phyloP scores from a whole-genome alignment of 1,140 invertebrate genomes.

The Camponotus vicinus region DNA sequence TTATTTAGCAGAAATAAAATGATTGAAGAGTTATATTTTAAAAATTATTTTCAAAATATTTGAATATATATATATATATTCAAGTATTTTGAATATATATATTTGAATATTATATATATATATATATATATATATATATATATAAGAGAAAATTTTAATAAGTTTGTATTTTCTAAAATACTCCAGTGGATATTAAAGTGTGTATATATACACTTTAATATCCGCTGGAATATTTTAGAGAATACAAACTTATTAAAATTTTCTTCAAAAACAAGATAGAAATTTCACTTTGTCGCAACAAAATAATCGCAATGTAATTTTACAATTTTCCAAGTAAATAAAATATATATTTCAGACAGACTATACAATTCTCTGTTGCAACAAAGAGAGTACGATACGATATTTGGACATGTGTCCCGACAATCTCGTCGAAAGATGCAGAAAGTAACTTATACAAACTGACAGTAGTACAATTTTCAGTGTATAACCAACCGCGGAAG shows the following conservation, averaged over 20 bases:
- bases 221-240: background rate
- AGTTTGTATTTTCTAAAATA: background rate
- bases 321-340: background rate
- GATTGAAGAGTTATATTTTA: background rate
- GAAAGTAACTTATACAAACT: slow-evolving; percentile 31
- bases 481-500: slow-evolving; percentile 35
- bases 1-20: slow-evolving; percentile 7
- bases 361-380: slow-evolving; percentile 7
- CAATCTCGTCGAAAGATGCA: slow-evolving; percentile 24
- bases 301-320: background rate
- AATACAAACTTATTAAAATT: background rate
- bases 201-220: no score
- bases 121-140: no score
- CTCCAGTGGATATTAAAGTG: no score
- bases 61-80: background rate
- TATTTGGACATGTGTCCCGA: slow-evolving; percentile 11
- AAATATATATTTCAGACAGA: background rate
- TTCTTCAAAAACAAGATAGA: background rate
- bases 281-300: background rate
- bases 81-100: slow-evolving; percentile 1
- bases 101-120: no score
- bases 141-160: background rate
- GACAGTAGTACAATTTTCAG: slow-evolving; percentile 50
- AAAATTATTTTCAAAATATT: background rate
- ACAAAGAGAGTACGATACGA: background rate